Conservation (phyloP, 2,797 vertebrate genomes). For the Gouania willdenowi region DNA sequence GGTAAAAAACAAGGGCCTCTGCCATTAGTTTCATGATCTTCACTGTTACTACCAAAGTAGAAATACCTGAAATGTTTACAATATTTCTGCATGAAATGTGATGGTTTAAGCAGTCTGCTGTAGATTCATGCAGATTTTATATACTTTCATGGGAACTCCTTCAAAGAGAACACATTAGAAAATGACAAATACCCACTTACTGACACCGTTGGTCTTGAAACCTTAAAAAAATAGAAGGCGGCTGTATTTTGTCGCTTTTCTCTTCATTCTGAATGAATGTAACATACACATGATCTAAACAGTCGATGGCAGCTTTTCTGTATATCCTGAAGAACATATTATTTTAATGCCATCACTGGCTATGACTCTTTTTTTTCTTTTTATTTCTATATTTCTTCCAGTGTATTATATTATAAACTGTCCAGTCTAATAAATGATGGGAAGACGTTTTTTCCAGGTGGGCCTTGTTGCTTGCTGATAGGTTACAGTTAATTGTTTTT, state of each 20-base stretch:
- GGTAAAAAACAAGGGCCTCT: conserved; percentile 30
- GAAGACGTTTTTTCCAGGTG: conserved; percentile 54
- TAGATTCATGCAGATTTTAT: conserved; percentile 13
- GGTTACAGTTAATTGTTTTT: conserved; percentile 59
- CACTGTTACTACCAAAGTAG: conserved; percentile 71
- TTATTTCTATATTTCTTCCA: conserved; percentile 50
- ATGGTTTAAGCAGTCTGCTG: conserved; percentile 27
- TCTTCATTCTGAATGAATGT: conserved; percentile 77
- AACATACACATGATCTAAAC: conserved; percentile 72
- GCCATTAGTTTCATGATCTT: conserved; percentile 36
- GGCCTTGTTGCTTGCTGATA: conserved; percentile 64
- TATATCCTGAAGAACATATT: conserved; percentile 59
- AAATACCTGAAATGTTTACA: conserved; percentile 72
- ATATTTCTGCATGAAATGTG: conserved; percentile 54
- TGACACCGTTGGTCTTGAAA: conserved; percentile 21
- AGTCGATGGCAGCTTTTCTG: conserved; percentile 76
- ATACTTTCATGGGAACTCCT: background rate
- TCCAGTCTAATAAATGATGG: conserved; percentile 54
- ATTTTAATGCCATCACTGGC: conserved; percentile 60
- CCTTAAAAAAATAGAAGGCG: conserved; percentile 24
- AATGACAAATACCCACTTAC: conserved; percentile 12
- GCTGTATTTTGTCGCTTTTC: conserved; percentile 40
- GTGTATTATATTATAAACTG: conserved; percentile 67
- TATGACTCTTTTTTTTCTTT: conserved; percentile 21
- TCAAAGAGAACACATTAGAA: conserved; percentile 21